A percentile compares a stretch with the other conserved stretches of the same genome.
Evolutionary conservation across 2,888 invertebrate genomes (phyloP).

Genomic region (Sinopyrophorus schimmeli): DNA sequence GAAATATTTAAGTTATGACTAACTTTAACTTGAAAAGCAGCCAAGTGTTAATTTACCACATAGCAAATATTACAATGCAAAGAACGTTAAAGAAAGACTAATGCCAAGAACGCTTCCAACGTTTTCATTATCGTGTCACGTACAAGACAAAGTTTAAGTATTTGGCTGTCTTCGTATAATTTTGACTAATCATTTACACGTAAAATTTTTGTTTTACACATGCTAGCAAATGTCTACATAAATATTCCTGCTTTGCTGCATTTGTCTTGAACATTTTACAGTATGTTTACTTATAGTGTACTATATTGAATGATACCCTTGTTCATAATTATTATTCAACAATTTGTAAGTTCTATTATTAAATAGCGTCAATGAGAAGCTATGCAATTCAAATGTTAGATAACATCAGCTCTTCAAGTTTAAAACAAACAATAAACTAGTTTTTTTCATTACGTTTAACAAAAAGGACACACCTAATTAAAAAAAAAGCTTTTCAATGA

Average conservation of each 20-base stretch:
- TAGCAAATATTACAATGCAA: too few relatives aligned
- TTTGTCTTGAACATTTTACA: constrained; percentile 10
- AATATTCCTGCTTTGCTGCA: constrained; percentile 13
- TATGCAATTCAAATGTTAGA: too few relatives aligned
- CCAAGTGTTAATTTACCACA: too few relatives aligned
- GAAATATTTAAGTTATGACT: too few relatives aligned
- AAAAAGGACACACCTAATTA: constrained; percentile 11
- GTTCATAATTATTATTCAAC: too few relatives aligned
- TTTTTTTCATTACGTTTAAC: too few relatives aligned
- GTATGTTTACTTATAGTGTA: too few relatives aligned
- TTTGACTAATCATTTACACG: constrained; percentile 15
- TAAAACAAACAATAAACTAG: constrained; percentile 11
- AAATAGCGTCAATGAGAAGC: too few relatives aligned
- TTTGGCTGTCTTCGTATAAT: constrained; percentile 8
- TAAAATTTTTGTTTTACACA: constrained; percentile 12
- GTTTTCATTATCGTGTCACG: constrained; percentile 10
- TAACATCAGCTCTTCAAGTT: neutral
- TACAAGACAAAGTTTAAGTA: constrained; percentile 5
- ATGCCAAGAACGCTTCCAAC: neutral
- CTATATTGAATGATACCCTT: too few relatives aligned
- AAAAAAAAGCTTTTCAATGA: constrained; percentile 24
- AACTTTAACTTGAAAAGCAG: too few relatives aligned
- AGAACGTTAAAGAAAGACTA: too few relatives aligned
- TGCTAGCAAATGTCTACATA: constrained; percentile 11
- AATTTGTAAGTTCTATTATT: too few relatives aligned